Conservation (phyloP, 1,140 invertebrate species). For the Anastrepha ludens region DNA sequence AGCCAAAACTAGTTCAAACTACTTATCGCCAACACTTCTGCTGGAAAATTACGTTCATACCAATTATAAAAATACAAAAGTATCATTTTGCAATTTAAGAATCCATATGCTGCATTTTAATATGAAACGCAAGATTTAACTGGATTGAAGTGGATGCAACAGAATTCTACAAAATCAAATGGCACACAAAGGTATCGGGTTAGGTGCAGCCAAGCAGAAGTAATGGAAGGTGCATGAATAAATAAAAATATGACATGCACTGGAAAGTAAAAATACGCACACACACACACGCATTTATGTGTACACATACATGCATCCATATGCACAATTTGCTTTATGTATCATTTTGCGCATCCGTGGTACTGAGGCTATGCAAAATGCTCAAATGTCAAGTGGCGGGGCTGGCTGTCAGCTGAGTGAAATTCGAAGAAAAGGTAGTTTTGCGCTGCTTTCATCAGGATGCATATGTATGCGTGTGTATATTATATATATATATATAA, state of each 20-base stretch:
- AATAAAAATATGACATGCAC: background rate
- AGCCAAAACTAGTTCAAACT: background rate
- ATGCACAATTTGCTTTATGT: background rate
- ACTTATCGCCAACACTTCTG: background rate
- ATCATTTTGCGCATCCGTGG: background rate
- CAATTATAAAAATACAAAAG: background rate
- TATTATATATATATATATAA: background rate
- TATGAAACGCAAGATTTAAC: conserved; percentile 17
- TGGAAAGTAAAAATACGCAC: background rate
- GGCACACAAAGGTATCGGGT: background rate
- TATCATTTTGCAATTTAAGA: conserved; percentile 9
- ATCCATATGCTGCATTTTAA: conserved; percentile 39
- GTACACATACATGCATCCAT: background rate
- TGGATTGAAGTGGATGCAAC: conserved; percentile 32
- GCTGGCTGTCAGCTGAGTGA: background rate
- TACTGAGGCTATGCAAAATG: background rate
- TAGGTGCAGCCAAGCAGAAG: conserved; percentile 34
- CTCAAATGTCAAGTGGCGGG: conserved; percentile 40
- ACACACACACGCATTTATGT: background rate
- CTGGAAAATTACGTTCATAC: background rate
- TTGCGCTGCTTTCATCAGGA: background rate
- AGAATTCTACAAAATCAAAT: conserved; percentile 2
- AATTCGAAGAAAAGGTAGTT: conserved; percentile 32
- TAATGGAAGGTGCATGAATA: conserved; percentile 18
- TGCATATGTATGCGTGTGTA: background rate